Base-by-base conservation (phyloP, 2,113 vertebrate species). In the Aegotheles bennettii region DNA sequence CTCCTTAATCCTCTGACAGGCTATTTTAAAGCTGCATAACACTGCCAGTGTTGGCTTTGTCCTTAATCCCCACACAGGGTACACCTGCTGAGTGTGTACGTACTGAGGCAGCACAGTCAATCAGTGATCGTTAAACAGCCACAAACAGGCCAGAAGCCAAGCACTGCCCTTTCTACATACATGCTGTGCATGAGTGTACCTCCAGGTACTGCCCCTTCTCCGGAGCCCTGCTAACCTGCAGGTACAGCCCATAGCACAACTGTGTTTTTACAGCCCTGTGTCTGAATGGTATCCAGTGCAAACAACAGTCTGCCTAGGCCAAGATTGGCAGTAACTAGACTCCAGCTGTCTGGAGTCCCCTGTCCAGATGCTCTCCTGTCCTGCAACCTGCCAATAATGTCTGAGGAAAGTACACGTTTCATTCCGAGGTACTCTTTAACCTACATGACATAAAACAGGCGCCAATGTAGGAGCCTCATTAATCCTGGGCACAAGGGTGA, bases 1-100 rank as follows among this genome's bases (percentile, higher is more conserved):
- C n/a, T 74, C 63, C 36, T 82, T 95, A 96, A 95, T 85, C 80
- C 81, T 82, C 81, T 71, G 85, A 54, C 48, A 68, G 67, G 57
- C 80, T 94, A 61, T 81, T 83, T 95, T 74, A 94, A 95, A 96
- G 80, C 76, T 84, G 83, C 36, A 1, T 38, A 93, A 70, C 56
- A 18, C 57, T 70, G 71, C 43, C 88, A 60, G 76, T 3, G 2
- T 28, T 88, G 85, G 76, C 81, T 94, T 87, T 90, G 94, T 71
- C 64, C 75, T 84, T 89, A 95, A 93, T 90, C 87, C 91, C 69
- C 75, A 35, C 77, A 7, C 3, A 48, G 17, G n/a, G 28, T 43
- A 24, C 45, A 93, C 93, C 76, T 91, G 84, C 63, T 23, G 75
- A 53, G 35, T 3, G 3, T 36, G 79, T 40, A 38, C 2, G 0